These are phyloP conservation scores for Romanogobio albipinnatus DNA, from an alignment of 2,113 vertebrate species.

Conservation along the genomic window DNA sequence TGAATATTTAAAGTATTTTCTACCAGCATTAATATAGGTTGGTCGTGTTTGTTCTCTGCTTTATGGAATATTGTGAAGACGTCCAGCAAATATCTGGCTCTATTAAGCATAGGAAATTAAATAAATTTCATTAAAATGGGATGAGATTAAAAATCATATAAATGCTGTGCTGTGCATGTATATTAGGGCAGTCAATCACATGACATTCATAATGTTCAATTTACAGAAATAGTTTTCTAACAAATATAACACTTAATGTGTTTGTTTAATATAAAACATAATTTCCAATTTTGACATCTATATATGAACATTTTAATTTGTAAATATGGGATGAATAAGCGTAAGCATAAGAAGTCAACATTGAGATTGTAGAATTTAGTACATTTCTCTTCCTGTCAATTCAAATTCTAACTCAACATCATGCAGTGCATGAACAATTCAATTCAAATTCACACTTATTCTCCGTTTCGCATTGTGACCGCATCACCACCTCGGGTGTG, in stretches of 20 bases:
- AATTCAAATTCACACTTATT: not conserved
- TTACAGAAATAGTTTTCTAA: too few relatives aligned
- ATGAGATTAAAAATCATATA: not conserved
- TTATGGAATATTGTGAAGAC: not conserved
- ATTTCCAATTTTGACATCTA: too few relatives aligned
- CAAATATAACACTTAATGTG: too few relatives aligned
- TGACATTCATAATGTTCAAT: too few relatives aligned
- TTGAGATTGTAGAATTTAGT: not conserved
- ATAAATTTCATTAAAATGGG: not conserved
- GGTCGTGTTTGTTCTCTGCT: not conserved
- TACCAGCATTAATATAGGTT: not conserved
- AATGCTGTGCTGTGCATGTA: too few relatives aligned
- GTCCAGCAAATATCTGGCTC: not conserved
- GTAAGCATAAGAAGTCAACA: not conserved
- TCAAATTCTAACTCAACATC: not conserved
- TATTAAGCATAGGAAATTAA: not conserved
- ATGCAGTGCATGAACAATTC: not conserved
- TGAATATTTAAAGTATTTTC: conserved; percentile 13
- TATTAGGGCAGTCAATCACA: too few relatives aligned
- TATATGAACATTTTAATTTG: not conserved
- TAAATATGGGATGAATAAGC: not conserved
- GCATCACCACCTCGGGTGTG: too few relatives aligned
- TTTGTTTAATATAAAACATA: too few relatives aligned
- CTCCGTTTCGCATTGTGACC: too few relatives aligned
- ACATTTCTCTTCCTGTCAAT: not conserved